Percentiles rank a stretch among this genome's conserved stretches.
These are phyloP conservation scores for Cetoscarus ocellatus DNA, from an alignment of 2,797 vertebrate species.

Conservation along the genomic window DNA sequence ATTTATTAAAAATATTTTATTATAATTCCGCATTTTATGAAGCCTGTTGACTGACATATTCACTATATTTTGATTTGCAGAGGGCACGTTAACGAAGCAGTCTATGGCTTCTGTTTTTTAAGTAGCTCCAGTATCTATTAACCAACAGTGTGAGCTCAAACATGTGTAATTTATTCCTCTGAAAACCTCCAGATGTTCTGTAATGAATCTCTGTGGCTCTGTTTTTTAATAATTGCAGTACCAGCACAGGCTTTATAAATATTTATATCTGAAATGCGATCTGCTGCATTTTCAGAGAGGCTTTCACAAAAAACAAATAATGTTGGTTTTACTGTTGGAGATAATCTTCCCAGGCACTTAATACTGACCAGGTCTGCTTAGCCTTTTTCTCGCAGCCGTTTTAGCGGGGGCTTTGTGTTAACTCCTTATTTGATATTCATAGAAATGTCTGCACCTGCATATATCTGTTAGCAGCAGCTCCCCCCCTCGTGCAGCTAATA, in stretches of 20 bases:
- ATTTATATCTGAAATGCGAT: not conserved
- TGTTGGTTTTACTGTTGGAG: too few relatives aligned
- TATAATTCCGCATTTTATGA: too few relatives aligned
- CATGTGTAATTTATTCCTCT: not conserved
- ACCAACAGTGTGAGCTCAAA: too few relatives aligned
- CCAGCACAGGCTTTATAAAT: not conserved
- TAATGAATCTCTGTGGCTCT: not conserved
- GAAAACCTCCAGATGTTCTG: not conserved
- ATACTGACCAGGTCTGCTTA: not conserved
- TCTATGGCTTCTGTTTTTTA: too few relatives aligned
- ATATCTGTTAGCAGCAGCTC: conserved; percentile 47
- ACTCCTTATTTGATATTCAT: conserved; percentile 71
- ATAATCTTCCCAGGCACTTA: not conserved
- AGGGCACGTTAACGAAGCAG: too few relatives aligned
- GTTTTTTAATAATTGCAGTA: not conserved
- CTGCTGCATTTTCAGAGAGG: not conserved
- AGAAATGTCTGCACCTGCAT: conserved; percentile 47
- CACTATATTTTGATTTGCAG: too few relatives aligned
- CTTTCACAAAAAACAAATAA: not conserved
- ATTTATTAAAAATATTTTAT: too few relatives aligned
- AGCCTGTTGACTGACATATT: too few relatives aligned
- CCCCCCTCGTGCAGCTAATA: conserved; percentile 66
- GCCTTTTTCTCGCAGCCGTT: conserved; percentile 19
- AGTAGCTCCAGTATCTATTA: too few relatives aligned
- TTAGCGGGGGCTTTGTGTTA: conserved; percentile 25